Base-by-base conservation (phyloP, 23 tunicate genomes). In the Trididemnum nubilum region DNA sequence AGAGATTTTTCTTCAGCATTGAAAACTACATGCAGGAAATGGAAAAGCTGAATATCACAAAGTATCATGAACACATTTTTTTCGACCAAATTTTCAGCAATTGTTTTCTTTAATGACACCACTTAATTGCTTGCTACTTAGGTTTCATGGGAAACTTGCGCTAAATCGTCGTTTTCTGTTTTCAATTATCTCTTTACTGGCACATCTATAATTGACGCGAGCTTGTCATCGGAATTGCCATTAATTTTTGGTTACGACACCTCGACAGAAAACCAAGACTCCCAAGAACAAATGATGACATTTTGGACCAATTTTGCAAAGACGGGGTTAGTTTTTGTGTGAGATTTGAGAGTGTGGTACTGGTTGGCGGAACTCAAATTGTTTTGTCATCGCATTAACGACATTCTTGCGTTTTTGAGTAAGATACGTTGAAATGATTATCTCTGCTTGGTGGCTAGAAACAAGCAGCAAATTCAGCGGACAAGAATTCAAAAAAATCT, bases 281-380 rank as follows among this genome's bases (percentile, higher is more conserved):
- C 87, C 2, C 31, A 79, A 1, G 37, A 71, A 12, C 26, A n/a
- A 30, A 83, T 92, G 82, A 72, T 87, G 82, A 35, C 60, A 0
- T 79, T 76, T 34, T 92, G 97, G 97, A 82, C 88, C 25, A 80
- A 78, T 51, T 92, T 92, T 50, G 97, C 97, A 33, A 83, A 78
- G 54, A 33, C 76, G 1, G 92, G 97, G 97, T 92, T 2, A 37
- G 87, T 86, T 23, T 12, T 36, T 24, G 15, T n/a, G n/a, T n/a
- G n/a, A n/a, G n/a, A n/a, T n/a, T n/a, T n/a, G n/a, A n/a, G n/a
- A n/a, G n/a, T n/a, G n/a, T n/a, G n/a, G n/a, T n/a, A n/a, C n/a
- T n/a, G n/a, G n/a, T n/a, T n/a, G n/a, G n/a, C n/a, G n/a, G n/a
- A n/a, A n/a, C n/a, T n/a, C n/a, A n/a, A n/a, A n/a, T n/a, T n/a